Percentiles rank a stretch among this genome's conserved stretches.
These are phyloP conservation scores for Bombycilla garrulus DNA, from an alignment of 2,113 vertebrate species.

Conservation along the genomic window DNA sequence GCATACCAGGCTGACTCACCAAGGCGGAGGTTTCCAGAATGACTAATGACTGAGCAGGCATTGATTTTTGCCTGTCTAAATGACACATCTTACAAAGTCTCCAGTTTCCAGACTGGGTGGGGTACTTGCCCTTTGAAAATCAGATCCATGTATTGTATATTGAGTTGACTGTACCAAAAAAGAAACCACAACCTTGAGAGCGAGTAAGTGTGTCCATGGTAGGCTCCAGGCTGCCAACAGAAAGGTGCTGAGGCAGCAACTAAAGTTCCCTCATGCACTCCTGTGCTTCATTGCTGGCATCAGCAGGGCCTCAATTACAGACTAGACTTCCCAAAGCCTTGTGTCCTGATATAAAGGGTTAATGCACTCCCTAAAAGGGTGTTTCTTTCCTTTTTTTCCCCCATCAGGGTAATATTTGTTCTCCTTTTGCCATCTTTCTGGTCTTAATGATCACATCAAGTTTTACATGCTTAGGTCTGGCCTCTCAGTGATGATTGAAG, in stretches of 20 bases:
- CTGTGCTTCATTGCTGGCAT: accelerated
- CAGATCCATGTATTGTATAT: not conserved
- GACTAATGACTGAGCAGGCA: conserved; percentile 21
- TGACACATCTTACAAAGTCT: not conserved
- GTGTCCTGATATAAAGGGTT: not conserved
- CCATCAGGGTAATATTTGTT: not conserved
- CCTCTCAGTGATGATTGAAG: not conserved
- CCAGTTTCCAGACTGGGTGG: conserved; percentile 42
- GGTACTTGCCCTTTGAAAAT: conserved; percentile 31
- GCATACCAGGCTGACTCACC: conserved; percentile 35
- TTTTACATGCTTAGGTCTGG: not conserved
- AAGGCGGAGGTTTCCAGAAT: not conserved
- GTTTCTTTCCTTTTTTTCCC: not conserved
- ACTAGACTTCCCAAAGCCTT: not conserved
- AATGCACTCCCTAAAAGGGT: not conserved
- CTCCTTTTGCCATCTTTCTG: not conserved
- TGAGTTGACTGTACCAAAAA: not conserved
- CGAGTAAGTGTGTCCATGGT: not conserved
- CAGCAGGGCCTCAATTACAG: not conserved
- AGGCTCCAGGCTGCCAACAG: not conserved
- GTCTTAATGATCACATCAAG: not conserved
- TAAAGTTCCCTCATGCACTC: not conserved
- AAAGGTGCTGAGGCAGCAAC: not conserved
- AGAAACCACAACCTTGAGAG: not conserved
- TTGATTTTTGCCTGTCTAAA: conserved; percentile 35